Base-by-base conservation (phyloP, 2,797 vertebrate genomes). In the Sandelia bainsii region DNA sequence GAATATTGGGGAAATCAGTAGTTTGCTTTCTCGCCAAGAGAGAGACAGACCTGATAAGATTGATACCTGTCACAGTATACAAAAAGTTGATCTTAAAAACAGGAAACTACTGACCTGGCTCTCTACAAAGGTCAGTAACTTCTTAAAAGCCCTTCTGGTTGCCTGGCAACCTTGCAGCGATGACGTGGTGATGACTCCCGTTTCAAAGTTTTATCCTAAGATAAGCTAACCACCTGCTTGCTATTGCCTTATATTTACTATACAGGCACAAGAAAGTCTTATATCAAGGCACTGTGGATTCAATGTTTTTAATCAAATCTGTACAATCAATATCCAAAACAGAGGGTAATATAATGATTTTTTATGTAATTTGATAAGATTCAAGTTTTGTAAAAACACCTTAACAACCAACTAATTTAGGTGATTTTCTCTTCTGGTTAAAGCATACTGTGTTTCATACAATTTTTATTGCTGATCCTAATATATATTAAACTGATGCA, bases 401-500 rank as follows among this genome's bases (percentile, higher is more conserved):
- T 8, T 32, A 32, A 7, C 29, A 32, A 45, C 4, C 4, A 39
- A 32, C 12, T n/a, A 27, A 37, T 25, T 46, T 5, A 7, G 1
- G 3, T 14, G 0, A 34, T 27, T 65, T 37, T 70, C 11, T 49
- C 19, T 44, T 57, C 50, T 17, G 1, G 23, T 32, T 45, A 49
- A 19, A 17, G 3, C 10, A 44, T 19, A 23, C 17, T 44, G 11
- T 32, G 23, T 56, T 54, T 59, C 22, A 75, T 58, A 32, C 29
- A 32, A 32, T 32, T 22, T 16, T 27, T 53, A 40, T 32, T 64
- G 20, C 27, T 13, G 16, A 46, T 23, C 25, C 45, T 8, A n/a
- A 25, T 8, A 37, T 11, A 22, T 52, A 77, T 70, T 23, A 23
- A 60, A 64, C 19, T 34, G 56, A 53, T 4, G 32, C 32, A 32